Conservation (phyloP, 1,140 invertebrate genomes). For the Neodiprion fabricii region DNA sequence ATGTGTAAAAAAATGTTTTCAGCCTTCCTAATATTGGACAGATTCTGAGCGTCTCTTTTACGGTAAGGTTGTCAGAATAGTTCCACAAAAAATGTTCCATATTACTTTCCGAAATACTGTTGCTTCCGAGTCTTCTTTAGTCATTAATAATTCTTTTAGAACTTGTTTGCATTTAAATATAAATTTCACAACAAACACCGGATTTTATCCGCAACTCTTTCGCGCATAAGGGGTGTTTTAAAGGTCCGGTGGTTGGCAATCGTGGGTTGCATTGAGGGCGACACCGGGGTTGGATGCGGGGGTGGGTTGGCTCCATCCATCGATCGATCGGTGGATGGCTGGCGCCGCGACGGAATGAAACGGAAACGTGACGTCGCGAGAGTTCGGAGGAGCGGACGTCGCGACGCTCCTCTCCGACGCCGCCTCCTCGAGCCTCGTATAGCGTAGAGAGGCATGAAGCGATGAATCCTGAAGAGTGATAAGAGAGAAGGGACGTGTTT, state of each 20-base stretch:
- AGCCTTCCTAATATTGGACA: too few relatives aligned
- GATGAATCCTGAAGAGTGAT: neutral
- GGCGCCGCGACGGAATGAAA: neutral
- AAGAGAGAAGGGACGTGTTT: slow-evolving; percentile 5
- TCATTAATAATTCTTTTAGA: too few relatives aligned
- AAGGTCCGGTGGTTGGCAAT: neutral
- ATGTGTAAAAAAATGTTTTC: too few relatives aligned
- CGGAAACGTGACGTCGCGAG: neutral
- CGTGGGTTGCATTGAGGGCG: neutral
- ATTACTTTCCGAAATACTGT: too few relatives aligned
- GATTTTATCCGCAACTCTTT: too few relatives aligned
- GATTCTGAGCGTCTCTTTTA: too few relatives aligned
- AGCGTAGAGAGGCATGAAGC: neutral
- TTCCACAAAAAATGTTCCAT: too few relatives aligned
- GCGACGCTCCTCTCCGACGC: slow-evolving; percentile 3
- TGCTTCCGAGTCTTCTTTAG: too few relatives aligned
- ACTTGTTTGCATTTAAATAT: too few relatives aligned
- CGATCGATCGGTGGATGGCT: neutral
- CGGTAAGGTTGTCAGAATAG: too few relatives aligned
- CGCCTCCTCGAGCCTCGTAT: neutral
- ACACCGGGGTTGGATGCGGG: neutral
- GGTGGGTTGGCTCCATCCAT: neutral
- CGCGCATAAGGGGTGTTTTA: neutral
- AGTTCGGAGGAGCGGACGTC: slow-evolving; percentile 3
- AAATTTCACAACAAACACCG: too few relatives aligned